These are phyloP conservation scores for Gasterosteus nipponicus DNA, from an alignment of 2,113 vertebrate species.

Conservation along the genomic window DNA sequence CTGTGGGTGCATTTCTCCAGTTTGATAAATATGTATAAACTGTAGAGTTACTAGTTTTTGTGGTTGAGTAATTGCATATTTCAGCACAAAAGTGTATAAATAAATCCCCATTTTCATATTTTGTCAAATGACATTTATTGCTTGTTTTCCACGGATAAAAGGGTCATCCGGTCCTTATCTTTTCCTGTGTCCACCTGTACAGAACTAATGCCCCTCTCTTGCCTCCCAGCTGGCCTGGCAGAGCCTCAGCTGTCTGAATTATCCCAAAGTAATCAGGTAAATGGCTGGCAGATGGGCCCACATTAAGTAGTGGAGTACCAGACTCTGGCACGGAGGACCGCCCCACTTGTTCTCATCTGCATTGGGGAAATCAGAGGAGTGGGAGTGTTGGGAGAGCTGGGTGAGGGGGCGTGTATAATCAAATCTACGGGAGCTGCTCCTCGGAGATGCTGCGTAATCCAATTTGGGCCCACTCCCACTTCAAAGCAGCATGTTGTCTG, in stretches of 20 bases:
- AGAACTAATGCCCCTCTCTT: constrained; percentile 36
- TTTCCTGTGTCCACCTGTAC: constrained; percentile 30
- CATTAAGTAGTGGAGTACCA: constrained; percentile 51
- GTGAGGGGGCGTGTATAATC: constrained; percentile 65
- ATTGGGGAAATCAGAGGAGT: constrained; percentile 19
- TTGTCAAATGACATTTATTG: not conserved
- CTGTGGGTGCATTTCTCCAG: constrained; percentile 9
- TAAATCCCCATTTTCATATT: not conserved
- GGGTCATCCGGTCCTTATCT: constrained; percentile 41
- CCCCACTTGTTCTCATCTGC: constrained; percentile 55
- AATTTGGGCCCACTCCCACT: constrained; percentile 67
- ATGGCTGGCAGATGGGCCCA: constrained; percentile 70
- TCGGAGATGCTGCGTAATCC: constrained; percentile 67
- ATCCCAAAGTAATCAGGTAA: constrained; percentile 74
- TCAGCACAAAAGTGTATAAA: not conserved
- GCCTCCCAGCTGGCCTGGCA: constrained; percentile 46
- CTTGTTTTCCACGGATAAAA: constrained; percentile 38
- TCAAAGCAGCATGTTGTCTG: constrained; percentile 68
- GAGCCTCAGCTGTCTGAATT: constrained; percentile 50
- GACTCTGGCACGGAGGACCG: constrained; percentile 42
- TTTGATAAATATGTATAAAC: constrained; percentile 2
- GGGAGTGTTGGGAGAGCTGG: constrained; percentile 42
- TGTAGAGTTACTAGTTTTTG: constrained; percentile 12
- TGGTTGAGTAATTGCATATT: not conserved
- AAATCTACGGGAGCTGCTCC: constrained; percentile 73